Conservation (phyloP, 2,113 vertebrate genomes). For the Nycticorax nycticorax region DNA sequence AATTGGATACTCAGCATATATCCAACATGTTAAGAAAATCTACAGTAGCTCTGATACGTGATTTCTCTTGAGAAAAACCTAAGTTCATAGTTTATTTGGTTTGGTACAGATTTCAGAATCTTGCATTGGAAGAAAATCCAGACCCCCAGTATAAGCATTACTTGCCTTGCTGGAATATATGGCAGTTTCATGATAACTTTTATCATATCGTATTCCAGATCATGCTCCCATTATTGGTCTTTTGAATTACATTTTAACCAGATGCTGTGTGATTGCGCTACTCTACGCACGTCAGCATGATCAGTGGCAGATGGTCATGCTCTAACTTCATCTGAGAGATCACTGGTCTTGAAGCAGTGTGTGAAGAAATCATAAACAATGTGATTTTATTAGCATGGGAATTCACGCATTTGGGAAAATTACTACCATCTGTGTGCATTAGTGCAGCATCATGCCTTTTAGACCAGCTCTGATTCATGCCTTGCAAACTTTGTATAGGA, state of each 20-base stretch:
- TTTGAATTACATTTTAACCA: neutral
- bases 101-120: neutral
- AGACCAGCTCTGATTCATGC: neutral
- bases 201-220: neutral
- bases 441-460: neutral
- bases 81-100: neutral
- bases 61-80: neutral
- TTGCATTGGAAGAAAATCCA: neutral
- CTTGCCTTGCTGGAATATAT: neutral
- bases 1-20: neutral
- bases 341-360: neutral
- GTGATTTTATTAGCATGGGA: conserved; percentile 9
- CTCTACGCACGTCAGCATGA: neutral
- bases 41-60: neutral
- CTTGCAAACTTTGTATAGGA: neutral
- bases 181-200: neutral
- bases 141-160: neutral
- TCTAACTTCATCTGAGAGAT: neutral
- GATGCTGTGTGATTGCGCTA: neutral
- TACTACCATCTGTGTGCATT: conserved; percentile 5
- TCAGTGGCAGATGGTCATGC: neutral
- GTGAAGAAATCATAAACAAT: conserved; percentile 24
- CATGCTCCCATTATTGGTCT: neutral
- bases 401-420: conserved; percentile 8
- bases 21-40: neutral